Conservation (phyloP, 2,113 vertebrate genomes). For the Apodemus speciosus region DNA sequence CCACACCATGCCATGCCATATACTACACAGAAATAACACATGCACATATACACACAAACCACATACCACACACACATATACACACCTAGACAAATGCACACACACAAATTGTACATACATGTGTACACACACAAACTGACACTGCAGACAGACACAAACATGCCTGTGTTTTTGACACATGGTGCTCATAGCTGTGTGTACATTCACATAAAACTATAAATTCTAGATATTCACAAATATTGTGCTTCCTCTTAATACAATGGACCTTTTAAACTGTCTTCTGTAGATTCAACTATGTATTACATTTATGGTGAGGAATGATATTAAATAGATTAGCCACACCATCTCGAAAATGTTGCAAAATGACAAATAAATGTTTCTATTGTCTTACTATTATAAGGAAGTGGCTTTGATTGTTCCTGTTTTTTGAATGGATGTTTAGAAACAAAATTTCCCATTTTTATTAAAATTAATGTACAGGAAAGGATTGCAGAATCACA, state of each 20-base stretch:
- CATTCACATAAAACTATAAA: not conserved
- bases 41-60: not conserved
- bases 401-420: not conserved
- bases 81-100: not conserved
- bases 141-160: not conserved
- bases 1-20: too few relatives aligned
- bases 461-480: constrained; percentile 3
- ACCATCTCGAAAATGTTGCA: not conserved
- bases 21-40: too few relatives aligned
- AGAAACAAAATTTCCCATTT: not conserved
- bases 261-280: not conserved
- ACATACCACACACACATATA: not conserved
- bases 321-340: not conserved
- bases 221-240: not conserved
- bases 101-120: not conserved
- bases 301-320: not conserved
- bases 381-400: not conserved
- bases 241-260: not conserved
- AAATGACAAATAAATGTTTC: not conserved
- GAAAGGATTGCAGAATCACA: not conserved
- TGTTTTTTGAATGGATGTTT: constrained; percentile 3
- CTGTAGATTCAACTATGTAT: not conserved
- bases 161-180: not conserved
- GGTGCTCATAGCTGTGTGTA: not conserved
- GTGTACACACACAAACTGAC: not conserved